Evolutionary conservation across 2,113 vertebrate species (phyloP).

Genomic region (Okapia johnstoni): DNA sequence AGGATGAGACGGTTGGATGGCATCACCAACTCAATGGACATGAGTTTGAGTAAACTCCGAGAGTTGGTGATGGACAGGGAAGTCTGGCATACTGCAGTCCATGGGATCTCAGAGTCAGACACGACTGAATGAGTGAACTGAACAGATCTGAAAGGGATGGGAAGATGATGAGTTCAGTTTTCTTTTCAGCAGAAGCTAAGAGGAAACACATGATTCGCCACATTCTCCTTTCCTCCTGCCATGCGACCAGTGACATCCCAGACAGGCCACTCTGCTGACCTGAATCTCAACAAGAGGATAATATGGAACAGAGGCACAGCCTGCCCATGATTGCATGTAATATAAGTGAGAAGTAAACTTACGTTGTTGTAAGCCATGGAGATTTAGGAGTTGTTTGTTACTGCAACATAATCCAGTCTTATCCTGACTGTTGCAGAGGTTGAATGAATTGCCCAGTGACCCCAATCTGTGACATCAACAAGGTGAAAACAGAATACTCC

Average conservation of each 20-base stretch:
- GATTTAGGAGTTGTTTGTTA: constrained; percentile 1
- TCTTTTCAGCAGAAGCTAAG: neutral
- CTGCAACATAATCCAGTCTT: neutral
- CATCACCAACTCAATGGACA: neutral
- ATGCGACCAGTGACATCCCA: neutral
- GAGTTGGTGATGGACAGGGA: neutral
- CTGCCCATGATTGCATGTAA: neutral
- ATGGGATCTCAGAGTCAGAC: neutral
- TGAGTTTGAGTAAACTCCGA: neutral
- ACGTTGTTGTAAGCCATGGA: neutral
- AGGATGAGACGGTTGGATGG: neutral
- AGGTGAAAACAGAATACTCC: neutral
- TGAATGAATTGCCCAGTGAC: neutral
- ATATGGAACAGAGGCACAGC: neutral
- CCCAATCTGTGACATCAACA: neutral
- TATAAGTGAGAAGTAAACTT: neutral
- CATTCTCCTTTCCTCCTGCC: neutral
- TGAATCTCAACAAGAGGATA: neutral
- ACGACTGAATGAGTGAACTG: neutral
- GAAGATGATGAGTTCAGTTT: neutral
- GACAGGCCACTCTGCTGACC: neutral
- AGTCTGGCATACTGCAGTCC: neutral
- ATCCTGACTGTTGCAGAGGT: neutral
- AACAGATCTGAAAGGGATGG: neutral
- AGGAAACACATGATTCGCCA: neutral